These are phyloP conservation scores for Pinna nobilis DNA, from an alignment of 1,140 invertebrate species.

Conservation along the genomic window DNA sequence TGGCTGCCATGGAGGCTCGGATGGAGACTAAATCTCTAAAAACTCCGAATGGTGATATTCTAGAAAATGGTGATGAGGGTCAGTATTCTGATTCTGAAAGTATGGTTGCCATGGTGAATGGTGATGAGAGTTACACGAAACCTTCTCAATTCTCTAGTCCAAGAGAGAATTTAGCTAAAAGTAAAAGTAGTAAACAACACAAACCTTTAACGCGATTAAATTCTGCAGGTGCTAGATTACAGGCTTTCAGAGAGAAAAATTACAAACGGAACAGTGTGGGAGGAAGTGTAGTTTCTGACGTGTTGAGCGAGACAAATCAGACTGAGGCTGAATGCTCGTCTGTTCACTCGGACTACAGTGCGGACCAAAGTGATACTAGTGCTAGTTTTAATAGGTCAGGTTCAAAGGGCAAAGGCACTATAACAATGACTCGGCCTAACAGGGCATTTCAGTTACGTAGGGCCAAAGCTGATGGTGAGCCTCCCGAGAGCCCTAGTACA, in stretches of 20 bases:
- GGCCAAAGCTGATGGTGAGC: slow-evolving; percentile 66
- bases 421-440: slow-evolving; percentile 74
- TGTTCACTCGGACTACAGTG: slow-evolving; percentile 45
- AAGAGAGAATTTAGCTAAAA: slow-evolving; percentile 56
- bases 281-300: slow-evolving; percentile 58
- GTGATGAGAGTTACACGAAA: slow-evolving; percentile 62
- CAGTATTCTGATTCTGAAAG: slow-evolving; percentile 61
- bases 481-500: slow-evolving; percentile 50
- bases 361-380: slow-evolving; percentile 37
- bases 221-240: slow-evolving; percentile 42
- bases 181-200: slow-evolving; percentile 40
- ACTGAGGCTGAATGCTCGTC: slow-evolving; percentile 8
- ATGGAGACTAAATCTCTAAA: slow-evolving; percentile 51
- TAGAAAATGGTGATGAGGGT: slow-evolving; percentile 31
- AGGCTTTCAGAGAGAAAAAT: slow-evolving; percentile 40
- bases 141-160: slow-evolving; percentile 62
- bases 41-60: slow-evolving; percentile 24
- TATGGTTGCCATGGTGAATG: slow-evolving; percentile 64
- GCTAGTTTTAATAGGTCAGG: slow-evolving; percentile 51
- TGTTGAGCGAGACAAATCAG: slow-evolving; percentile 56
- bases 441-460: slow-evolving; percentile 75
- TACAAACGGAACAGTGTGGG: slow-evolving; percentile 36
- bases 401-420: slow-evolving; percentile 65
- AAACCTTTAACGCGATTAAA: slow-evolving; percentile 44
- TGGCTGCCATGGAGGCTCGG: slow-evolving; percentile 77